A percentile compares a stretch with the other conserved stretches of the same genome.
These are phyloP conservation scores for Oegoconia quadripuncta DNA, from an alignment of 2,888 invertebrate genomes.

Conservation along the genomic window DNA sequence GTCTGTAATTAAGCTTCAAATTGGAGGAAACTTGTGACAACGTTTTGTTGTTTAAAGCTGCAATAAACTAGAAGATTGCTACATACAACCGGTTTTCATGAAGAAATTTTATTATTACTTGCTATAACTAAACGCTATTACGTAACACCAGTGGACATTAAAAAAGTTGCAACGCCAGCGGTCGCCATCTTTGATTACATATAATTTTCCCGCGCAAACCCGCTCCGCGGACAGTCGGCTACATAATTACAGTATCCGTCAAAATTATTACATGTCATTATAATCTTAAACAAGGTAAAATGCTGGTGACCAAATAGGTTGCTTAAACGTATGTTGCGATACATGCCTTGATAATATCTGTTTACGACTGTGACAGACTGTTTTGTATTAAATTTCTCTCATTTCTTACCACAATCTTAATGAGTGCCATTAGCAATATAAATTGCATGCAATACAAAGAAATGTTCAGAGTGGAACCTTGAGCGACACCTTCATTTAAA, in stretches of 20 bases:
- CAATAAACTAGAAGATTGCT: not conserved
- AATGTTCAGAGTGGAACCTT: not conserved
- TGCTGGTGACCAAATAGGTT: not conserved
- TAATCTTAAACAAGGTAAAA: not conserved
- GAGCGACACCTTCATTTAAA: not conserved
- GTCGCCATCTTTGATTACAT: slow-evolving; percentile 23
- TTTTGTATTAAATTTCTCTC: not conserved
- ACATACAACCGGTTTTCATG: not conserved
- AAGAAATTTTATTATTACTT: not conserved
- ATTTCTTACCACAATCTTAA: not conserved
- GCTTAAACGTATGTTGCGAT: not conserved
- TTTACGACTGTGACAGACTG: not conserved
- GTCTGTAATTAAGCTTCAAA: too few relatives aligned
- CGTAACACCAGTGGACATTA: slow-evolving; percentile 16
- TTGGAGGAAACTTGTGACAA: too few relatives aligned
- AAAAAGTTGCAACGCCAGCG: slow-evolving; percentile 14
- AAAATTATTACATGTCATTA: slow-evolving; percentile 9
- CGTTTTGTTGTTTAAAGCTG: not conserved
- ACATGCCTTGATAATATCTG: not conserved
- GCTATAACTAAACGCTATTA: slow-evolving; percentile 3
- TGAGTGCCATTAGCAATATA: not conserved
- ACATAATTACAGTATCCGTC: slow-evolving; percentile 7
- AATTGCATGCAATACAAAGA: not conserved
- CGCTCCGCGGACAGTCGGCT: slow-evolving; percentile 4
- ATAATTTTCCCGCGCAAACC: slow-evolving; percentile 18